Evolutionary conservation across 2,113 vertebrate genomes (phyloP).

Genomic region (Equus przewalskii): DNA sequence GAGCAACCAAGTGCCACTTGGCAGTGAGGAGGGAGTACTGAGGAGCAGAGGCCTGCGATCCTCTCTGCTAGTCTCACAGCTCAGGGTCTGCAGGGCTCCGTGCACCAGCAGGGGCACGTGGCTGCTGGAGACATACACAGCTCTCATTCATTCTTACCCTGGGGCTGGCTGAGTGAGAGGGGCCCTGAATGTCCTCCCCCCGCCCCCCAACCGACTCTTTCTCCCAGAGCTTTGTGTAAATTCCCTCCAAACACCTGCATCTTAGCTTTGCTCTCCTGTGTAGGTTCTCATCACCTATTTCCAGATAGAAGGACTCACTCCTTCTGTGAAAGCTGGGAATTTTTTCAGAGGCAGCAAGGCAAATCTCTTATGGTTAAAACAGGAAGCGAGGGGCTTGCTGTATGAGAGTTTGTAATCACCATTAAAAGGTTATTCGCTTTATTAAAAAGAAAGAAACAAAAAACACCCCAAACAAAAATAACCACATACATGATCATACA

Average conservation of each 20-base stretch:
- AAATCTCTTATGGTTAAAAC: not conserved
- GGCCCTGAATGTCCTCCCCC: too few species aligned
- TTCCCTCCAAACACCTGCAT: not conserved
- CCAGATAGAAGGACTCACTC: not conserved
- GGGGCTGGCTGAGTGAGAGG: not conserved
- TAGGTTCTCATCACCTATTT: not conserved
- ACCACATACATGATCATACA: not conserved
- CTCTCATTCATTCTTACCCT: fast-evolving
- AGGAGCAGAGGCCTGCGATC: not conserved
- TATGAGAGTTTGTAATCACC: not conserved
- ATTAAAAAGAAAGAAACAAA: constrained; percentile 42
- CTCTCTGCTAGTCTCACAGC: not conserved
- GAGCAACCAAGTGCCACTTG: not conserved
- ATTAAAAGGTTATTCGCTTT: constrained; percentile 40
- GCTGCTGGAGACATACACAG: fast-evolving
- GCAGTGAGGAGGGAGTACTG: fast-evolving
- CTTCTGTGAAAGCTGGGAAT: constrained; percentile 11
- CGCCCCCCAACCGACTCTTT: not conserved
- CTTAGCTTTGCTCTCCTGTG: not conserved
- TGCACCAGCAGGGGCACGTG: not conserved
- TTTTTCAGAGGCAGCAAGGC: not conserved
- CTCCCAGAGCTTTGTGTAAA: not conserved
- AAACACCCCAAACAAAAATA: constrained; percentile 28
- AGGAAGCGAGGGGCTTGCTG: constrained; percentile 50
- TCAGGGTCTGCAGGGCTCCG: not conserved